Base-by-base conservation (phyloP, 2,888 invertebrate species). In the Furcula furcula region DNA sequence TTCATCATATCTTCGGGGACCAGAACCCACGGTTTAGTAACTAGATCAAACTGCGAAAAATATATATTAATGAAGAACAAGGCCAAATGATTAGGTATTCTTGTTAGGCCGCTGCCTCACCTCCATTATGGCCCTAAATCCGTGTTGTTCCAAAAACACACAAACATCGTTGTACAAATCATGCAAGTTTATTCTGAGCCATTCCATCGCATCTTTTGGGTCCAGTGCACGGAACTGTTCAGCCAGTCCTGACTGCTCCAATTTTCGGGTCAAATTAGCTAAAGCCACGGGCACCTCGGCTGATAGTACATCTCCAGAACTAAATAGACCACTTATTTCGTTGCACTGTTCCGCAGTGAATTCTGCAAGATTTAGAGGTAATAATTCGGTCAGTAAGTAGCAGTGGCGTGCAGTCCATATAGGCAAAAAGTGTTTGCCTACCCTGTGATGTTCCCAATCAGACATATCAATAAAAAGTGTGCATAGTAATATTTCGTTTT, bases 241-340 rank as follows among this genome's bases (percentile, higher is more conserved):
- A 0, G 62, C 71, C 31, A 73, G 77, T 10, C 83, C 87, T n/a
- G 80, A 73, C 2, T 65, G 54, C 18, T 79, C 72, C 27, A 92
- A 76, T 20, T 72, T 65, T 7, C 71, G 65, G 0, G 87, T 83
- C 15, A 92, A 69, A 20, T 80, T 73, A 9, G 83, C 76, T 2
- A 91, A 56, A 0, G 85, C 82, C 9, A 78, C 70, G 0, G 94
- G 94, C 5, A 96, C 92, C 64, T 95, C 94, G 0, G 94, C 95
- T 10, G 95, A 95, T 31, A 94, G 85, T 0, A 94, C 93, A 43
- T 93, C 91, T 0, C 93, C 93, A 0, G 93, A 92, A 7, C 93
- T 91, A 20, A 95, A 80, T 12, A 96, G 70, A 14, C 89, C 60
- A 0, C 93, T 91, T 27, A 95, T 91, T 71, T 96, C 95, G 20